Conservation (phyloP, 2,113 vertebrate species). For the Cricetomys ansorgei region DNA sequence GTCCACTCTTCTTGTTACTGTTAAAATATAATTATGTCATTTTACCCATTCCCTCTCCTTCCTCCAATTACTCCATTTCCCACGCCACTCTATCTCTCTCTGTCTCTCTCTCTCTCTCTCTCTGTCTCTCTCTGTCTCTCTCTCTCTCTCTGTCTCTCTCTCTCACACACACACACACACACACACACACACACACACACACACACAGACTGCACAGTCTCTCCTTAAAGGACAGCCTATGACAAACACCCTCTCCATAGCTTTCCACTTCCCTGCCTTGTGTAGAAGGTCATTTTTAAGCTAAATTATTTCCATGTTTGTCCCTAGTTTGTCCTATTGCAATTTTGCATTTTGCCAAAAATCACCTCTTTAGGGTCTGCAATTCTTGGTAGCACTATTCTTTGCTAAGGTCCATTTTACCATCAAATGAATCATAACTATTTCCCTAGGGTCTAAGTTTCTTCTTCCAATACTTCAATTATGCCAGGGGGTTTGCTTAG, state of each 20-base stretch:
- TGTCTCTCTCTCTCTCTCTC: too few species aligned
- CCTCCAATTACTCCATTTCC: neutral
- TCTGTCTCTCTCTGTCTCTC: too few species aligned
- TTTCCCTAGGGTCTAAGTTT: neutral
- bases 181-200: neutral
- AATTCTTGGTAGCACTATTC: neutral
- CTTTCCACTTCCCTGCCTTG: neutral
- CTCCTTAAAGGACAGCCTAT: neutral
- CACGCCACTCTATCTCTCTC: neutral
- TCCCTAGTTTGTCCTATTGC: neutral
- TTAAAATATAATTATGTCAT: neutral
- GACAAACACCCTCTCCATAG: neutral
- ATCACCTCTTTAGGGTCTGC: neutral
- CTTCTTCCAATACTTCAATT: neutral
- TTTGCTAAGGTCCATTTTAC: neutral
- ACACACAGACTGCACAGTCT: neutral
- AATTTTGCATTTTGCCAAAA: neutral
- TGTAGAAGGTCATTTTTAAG: neutral
- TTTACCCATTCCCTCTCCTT: neutral
- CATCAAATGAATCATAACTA: neutral
- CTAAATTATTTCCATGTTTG: neutral
- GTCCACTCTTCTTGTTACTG: neutral
- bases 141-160: too few species aligned
- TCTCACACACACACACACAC: neutral
- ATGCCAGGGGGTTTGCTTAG: neutral